Percentiles rank a stretch among this genome's conserved stretches.
These are phyloP conservation scores for Oceanites oceanicus DNA, from an alignment of 2,113 vertebrate genomes.

Conservation along the genomic window DNA sequence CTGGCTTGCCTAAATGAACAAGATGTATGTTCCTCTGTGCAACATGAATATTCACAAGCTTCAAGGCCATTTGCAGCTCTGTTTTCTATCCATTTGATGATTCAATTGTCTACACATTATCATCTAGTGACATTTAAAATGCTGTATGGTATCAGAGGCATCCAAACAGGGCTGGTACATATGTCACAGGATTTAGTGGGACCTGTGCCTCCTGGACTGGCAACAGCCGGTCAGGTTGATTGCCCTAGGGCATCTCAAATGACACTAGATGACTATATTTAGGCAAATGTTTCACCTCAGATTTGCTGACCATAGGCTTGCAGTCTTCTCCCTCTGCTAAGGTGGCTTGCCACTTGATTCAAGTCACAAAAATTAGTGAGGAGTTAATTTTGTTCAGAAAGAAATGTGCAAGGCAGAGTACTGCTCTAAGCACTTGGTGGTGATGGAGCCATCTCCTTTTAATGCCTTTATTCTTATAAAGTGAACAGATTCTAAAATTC, in stretches of 20 bases:
- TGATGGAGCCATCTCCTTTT: not conserved
- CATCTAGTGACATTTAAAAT: not conserved
- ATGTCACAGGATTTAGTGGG: not conserved
- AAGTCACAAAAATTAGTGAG: not conserved
- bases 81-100: not conserved
- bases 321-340: not conserved
- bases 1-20: not conserved
- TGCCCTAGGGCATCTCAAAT: not conserved
- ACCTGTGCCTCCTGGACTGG: not conserved
- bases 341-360: not conserved
- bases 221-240: not conserved
- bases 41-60: not conserved
- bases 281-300: not conserved
- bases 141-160: not conserved
- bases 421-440: not conserved
- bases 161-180: not conserved
- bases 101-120: not conserved
- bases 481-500: not conserved
- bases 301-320: not conserved
- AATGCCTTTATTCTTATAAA: not conserved
- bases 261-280: not conserved
- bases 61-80: not conserved
- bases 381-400: not conserved
- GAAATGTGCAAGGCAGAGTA: not conserved
- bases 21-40: not conserved